phyloP scores from a whole-genome alignment of 2,888 invertebrate genomes.

The Linnaemya vulpina region DNA sequence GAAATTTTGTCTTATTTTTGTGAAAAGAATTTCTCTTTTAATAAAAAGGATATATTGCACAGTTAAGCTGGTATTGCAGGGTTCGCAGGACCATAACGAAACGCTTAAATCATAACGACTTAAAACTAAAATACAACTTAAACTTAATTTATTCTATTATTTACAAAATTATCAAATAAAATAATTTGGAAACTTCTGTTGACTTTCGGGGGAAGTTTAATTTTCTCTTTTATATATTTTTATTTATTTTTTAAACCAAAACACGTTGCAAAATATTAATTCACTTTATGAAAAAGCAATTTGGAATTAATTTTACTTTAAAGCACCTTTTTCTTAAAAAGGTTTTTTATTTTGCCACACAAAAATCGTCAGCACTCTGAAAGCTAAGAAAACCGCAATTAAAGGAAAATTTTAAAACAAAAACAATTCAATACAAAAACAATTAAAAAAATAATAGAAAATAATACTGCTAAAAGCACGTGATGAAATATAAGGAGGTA shows the following conservation, averaged over 20 bases:
- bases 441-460: slow-evolving; percentile 41
- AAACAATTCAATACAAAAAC: too few relatives aligned
- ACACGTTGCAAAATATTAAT: background rate
- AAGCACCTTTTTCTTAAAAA: slow-evolving; percentile 39
- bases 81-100: slow-evolving; percentile 22
- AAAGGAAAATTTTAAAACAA: slow-evolving; percentile 7
- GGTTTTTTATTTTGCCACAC: slow-evolving; percentile 22
- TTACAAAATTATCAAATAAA: slow-evolving; percentile 49
- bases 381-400: slow-evolving; percentile 38
- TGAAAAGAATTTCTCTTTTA: too few relatives aligned
- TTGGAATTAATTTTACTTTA: slow-evolving; percentile 23
- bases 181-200: background rate
- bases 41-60: background rate
- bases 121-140: slow-evolving; percentile 20
- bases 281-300: background rate
- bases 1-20: background rate
- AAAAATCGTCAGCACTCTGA: slow-evolving; percentile 51
- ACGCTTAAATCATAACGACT: slow-evolving; percentile 4
- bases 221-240: background rate
- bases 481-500: slow-evolving; percentile 47
- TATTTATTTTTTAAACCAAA: background rate
- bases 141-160: slow-evolving; percentile 50
- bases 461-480: slow-evolving; percentile 76
- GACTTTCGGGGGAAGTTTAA: background rate
- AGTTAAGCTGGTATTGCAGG: background rate